These are phyloP conservation scores for Anas bernieri DNA, from an alignment of 2,797 vertebrate species.

Conservation along the genomic window DNA sequence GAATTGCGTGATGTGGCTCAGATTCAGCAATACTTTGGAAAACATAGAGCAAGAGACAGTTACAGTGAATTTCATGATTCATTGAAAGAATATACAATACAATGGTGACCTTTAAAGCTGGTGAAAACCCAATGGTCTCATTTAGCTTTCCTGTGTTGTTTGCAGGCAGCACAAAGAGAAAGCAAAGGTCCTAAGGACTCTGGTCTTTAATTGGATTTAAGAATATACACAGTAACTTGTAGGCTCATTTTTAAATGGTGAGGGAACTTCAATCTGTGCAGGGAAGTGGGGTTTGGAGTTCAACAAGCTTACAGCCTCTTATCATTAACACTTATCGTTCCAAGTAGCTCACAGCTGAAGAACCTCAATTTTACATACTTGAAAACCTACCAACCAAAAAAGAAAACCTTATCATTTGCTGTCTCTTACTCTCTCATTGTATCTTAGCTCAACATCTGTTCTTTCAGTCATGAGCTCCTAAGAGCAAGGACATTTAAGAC, in stretches of 20 bases:
- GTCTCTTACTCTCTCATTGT: not conserved
- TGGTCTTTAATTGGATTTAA: not conserved
- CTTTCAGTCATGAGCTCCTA: not conserved
- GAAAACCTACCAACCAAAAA: not conserved
- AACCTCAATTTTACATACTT: not conserved
- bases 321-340: not conserved
- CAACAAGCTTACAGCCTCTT: not conserved
- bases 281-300: not conserved
- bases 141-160: not conserved
- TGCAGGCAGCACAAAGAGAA: not conserved
- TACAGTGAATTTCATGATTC: not conserved
- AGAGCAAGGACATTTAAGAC: not conserved
- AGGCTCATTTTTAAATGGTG: not conserved
- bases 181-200: not conserved
- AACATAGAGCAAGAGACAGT: not conserved
- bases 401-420: not conserved
- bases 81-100: not conserved
- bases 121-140: not conserved
- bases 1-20: not conserved
- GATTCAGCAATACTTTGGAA: conserved; percentile 2
- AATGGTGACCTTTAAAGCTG: not conserved
- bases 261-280: not conserved
- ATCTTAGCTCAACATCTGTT: not conserved
- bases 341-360: not conserved
- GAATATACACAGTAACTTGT: not conserved